Conservation (phyloP, 2,888 invertebrate genomes). For the Drosophila meridiana region DNA sequence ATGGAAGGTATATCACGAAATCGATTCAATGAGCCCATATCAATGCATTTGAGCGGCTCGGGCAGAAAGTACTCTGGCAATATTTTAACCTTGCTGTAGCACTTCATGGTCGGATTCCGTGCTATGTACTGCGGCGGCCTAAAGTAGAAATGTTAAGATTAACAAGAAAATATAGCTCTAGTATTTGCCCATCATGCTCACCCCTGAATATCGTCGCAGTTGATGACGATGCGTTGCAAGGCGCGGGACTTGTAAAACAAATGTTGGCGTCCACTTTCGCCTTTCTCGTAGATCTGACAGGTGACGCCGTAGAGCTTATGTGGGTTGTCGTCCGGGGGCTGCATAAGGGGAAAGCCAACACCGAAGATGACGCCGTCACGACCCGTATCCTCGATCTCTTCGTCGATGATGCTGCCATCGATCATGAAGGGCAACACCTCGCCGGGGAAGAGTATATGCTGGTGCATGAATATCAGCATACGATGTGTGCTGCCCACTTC, state of each 20-base stretch:
- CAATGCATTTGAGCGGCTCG: slow-evolving; percentile 86
- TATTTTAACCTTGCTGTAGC: slow-evolving; percentile 88
- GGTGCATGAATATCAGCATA: slow-evolving; percentile 87
- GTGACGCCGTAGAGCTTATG: slow-evolving; percentile 83
- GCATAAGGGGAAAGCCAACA: slow-evolving; percentile 82
- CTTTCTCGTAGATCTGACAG: slow-evolving; percentile 85
- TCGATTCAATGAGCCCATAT: slow-evolving; percentile 85
- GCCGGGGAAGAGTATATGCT: slow-evolving; percentile 90
- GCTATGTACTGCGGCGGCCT: slow-evolving; percentile 82
- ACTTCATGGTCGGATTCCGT: slow-evolving; percentile 83
- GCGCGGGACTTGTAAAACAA: slow-evolving; percentile 91
- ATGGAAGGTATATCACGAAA: slow-evolving; percentile 84
- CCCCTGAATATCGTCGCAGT: slow-evolving; percentile 79
- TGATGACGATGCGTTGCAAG: slow-evolving; percentile 89
- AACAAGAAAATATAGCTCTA: not conserved
- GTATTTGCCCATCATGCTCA: slow-evolving; percentile 38
- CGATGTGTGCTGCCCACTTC: slow-evolving; percentile 86
- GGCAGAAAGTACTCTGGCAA: slow-evolving; percentile 88
- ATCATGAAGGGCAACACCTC: slow-evolving; percentile 91
- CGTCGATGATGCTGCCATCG: slow-evolving; percentile 84
- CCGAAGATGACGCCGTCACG: slow-evolving; percentile 83
- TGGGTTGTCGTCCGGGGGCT: slow-evolving; percentile 59
- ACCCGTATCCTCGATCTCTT: slow-evolving; percentile 75
- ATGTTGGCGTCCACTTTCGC: slow-evolving; percentile 78
- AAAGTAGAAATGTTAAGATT: slow-evolving; percentile 2